These are phyloP conservation scores for Pollenia griseotomentosa DNA, from an alignment of 2,888 invertebrate genomes.

Conservation along the genomic window DNA sequence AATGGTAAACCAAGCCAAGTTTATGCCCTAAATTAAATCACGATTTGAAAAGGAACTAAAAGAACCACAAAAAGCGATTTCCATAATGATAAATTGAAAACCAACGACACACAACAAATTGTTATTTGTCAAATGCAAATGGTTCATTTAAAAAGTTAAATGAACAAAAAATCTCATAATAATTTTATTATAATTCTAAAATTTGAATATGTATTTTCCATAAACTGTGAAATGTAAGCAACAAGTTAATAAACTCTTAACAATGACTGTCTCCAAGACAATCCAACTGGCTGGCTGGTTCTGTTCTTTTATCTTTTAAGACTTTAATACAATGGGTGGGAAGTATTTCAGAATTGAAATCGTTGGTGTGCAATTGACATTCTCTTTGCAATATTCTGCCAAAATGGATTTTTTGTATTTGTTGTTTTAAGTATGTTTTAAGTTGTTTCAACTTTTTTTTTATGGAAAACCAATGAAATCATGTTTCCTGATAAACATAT, in stretches of 20 bases:
- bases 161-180: background rate
- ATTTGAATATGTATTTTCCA: slow-evolving; percentile 20
- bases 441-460: background rate
- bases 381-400: slow-evolving; percentile 63
- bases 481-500: slow-evolving; percentile 65
- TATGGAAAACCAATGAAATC: slow-evolving; percentile 29
- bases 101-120: slow-evolving; percentile 35
- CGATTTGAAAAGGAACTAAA: slow-evolving; percentile 65
- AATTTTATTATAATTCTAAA: slow-evolving; percentile 5
- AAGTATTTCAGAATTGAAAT: slow-evolving; percentile 4
- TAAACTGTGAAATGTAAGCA: background rate
- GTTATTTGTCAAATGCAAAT: slow-evolving; percentile 60
- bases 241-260: slow-evolving; percentile 62
- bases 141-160: slow-evolving; percentile 17
- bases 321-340: slow-evolving; percentile 58
- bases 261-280: slow-evolving; percentile 7
- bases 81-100: slow-evolving; percentile 44
- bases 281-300: background rate
- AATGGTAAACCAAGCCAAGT: background rate
- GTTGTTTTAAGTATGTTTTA: background rate
- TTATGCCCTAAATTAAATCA: slow-evolving; percentile 66
- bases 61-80: slow-evolving; percentile 34
- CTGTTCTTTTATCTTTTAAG: slow-evolving; percentile 10
- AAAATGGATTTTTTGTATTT: slow-evolving; percentile 20
- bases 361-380: slow-evolving; percentile 55